These are phyloP conservation scores for Arrhopalites spinosus DNA, from an alignment of 2,888 invertebrate genomes.

Conservation along the genomic window DNA sequence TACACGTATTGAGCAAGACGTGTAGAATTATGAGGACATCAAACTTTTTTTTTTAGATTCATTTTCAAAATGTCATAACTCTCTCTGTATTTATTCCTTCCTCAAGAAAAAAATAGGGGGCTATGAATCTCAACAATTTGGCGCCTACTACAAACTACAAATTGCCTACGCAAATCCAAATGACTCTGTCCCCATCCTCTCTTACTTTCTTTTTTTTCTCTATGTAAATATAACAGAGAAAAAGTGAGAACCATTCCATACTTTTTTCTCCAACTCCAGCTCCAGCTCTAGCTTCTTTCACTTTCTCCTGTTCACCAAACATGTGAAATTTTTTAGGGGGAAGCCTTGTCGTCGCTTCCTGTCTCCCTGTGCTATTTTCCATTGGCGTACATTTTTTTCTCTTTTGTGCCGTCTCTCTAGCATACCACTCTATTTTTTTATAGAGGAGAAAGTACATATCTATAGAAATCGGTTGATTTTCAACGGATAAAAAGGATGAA, in stretches of 20 bases:
- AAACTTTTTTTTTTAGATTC: background rate
- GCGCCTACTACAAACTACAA: background rate
- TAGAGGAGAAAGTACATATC: background rate
- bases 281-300: background rate
- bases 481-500: background rate
- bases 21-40: no score
- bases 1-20: no score
- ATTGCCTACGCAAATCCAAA: no score
- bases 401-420: background rate
- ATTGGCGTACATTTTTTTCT: background rate
- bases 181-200: background rate
- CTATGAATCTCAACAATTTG: slow-evolving; percentile 5
- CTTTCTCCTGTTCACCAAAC: background rate
- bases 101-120: background rate
- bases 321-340: background rate
- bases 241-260: background rate
- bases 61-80: background rate
- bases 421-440: no score
- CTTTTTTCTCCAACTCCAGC: background rate
- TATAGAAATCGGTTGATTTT: background rate
- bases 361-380: background rate
- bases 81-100: background rate
- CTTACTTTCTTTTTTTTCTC: background rate
- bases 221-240: background rate
- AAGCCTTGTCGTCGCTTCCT: slow-evolving; percentile 3